Conservation (phyloP, 2,888 invertebrate genomes). For the Troilus luridus region DNA sequence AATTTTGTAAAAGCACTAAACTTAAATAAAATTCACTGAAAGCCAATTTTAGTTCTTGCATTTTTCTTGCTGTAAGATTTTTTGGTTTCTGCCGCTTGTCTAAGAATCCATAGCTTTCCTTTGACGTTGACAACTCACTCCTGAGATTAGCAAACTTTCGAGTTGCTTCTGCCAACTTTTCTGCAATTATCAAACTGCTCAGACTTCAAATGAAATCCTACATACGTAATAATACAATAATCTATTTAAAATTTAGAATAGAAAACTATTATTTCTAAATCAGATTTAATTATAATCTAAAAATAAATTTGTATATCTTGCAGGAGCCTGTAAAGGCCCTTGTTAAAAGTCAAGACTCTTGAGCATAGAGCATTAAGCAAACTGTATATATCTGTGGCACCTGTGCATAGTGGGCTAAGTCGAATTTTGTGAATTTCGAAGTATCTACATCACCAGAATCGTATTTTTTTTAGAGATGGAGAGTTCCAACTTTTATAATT, state of each 20-base stretch:
- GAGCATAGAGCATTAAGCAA: not conserved
- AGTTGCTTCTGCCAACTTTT: slow-evolving; percentile 90
- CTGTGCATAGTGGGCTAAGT: no score
- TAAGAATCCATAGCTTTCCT: slow-evolving; percentile 67
- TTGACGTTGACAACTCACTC: slow-evolving; percentile 76
- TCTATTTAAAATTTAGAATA: not conserved
- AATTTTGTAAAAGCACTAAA: slow-evolving; percentile 88
- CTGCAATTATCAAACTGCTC: slow-evolving; percentile 68
- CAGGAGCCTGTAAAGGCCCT: not conserved
- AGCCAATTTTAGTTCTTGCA: slow-evolving; percentile 87
- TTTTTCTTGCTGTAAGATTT: slow-evolving; percentile 76
- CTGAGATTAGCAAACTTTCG: slow-evolving; percentile 83
- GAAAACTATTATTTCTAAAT: not conserved
- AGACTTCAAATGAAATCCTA: slow-evolving; percentile 10
- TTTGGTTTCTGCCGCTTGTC: slow-evolving; percentile 67
- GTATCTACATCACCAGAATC: no score
- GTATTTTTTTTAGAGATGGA: no score
- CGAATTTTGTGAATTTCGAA: no score
- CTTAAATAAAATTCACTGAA: slow-evolving; percentile 93
- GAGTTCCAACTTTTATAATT: no score
- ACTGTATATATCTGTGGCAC: no score
- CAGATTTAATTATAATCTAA: not conserved
- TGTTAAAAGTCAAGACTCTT: not conserved
- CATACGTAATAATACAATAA: not conserved
- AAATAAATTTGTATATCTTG: not conserved